Evolutionary conservation across 2,888 invertebrate species (phyloP), one percentile per base, ranked within the genome.

Genomic region (Teleiodes luculella): DNA sequence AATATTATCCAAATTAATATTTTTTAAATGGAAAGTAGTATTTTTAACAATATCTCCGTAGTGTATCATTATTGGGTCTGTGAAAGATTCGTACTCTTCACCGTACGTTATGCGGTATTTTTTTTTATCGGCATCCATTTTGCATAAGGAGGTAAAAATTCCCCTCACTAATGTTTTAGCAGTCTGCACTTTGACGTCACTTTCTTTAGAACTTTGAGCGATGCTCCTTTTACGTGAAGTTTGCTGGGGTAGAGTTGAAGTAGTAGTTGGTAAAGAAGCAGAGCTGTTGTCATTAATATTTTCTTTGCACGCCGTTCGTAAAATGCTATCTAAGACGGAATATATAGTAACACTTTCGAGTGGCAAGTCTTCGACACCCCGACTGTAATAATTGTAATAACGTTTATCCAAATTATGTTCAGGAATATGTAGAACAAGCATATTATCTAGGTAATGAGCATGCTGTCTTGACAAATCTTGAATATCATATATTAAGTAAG

Each of bases 381-480:
- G 58, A 20, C 68, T 53, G 61, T 83, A 86, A 56, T 65, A 60
- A n/a, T 59, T 62, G 28, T 59, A 59, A 54, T 58, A 68, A 20
- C 54, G 56, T 7, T 67, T 58, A 13, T 76, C 65, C n/a, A 54
- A 49, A 20, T 45, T 36, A 16, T 72, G 71, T 46, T 71, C 57
- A 2, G 85, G 80, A 55, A 89, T 74, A 47, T 69, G 57, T 41
- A 83, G 72, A 43, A 85, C 74, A 57, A 81, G 76, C 82, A 91
- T 88, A 61, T 86, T 89, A 10, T 82, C 70, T 55, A 91, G 69
- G 66, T 89, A 92, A 62, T 85, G 76, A 3, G 47, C 39, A 65
- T 91, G 90, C 61, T 91, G 90, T 56, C 88, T 71, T 5, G 78
- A 76, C 46, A 91, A 76, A 62, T 92, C 91, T 66, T 91, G 87